Conservation (phyloP, 2,797 vertebrate species). For the Gambusia yucatana region DNA sequence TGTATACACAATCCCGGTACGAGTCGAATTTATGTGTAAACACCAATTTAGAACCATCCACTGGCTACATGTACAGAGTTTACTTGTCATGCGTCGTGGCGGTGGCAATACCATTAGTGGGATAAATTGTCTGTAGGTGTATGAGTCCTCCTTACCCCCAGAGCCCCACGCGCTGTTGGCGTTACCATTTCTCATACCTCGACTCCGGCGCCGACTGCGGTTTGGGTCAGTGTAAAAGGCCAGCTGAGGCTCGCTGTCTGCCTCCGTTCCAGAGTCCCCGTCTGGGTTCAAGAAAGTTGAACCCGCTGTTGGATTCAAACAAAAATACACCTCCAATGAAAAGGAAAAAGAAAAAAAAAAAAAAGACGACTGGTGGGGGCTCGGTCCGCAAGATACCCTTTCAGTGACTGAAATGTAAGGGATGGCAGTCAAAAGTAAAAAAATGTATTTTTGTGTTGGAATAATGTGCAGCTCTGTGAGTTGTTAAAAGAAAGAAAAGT, state of each 20-base stretch:
- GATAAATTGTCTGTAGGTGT: slow-evolving; percentile 64
- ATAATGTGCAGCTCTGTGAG: not conserved
- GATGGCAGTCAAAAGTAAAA: not conserved
- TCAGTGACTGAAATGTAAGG: slow-evolving; percentile 20
- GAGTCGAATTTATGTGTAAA: slow-evolving; percentile 38
- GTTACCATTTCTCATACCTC: slow-evolving; percentile 90
- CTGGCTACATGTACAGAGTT: slow-evolving; percentile 48
- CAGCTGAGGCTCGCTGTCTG: slow-evolving; percentile 97
- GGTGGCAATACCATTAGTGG: slow-evolving; percentile 56
- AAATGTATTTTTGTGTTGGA: not conserved
- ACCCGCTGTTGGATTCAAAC: slow-evolving; percentile 89
- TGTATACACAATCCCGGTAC: slow-evolving; percentile 18
- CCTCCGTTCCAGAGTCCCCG: slow-evolving; percentile 95
- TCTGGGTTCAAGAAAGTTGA: slow-evolving; percentile 98
- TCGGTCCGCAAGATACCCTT: slow-evolving; percentile 9
- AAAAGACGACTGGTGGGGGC: slow-evolving; percentile 11
- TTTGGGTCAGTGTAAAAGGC: slow-evolving; percentile 99
- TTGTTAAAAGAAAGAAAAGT: not conserved
- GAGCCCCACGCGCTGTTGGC: slow-evolving; percentile 86
- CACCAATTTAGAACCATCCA: slow-evolving; percentile 55
- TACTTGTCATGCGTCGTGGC: slow-evolving; percentile 67
- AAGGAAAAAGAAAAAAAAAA: not conserved
- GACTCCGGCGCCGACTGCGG: slow-evolving; percentile 92
- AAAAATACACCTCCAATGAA: slow-evolving; percentile 54
- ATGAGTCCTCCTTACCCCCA: slow-evolving; percentile 83